Percentiles rank a stretch among this genome's conserved stretches.
Evolutionary conservation across 2,113 vertebrate genomes (phyloP).

Genomic region (Brachyhypopomus gauderio): DNA sequence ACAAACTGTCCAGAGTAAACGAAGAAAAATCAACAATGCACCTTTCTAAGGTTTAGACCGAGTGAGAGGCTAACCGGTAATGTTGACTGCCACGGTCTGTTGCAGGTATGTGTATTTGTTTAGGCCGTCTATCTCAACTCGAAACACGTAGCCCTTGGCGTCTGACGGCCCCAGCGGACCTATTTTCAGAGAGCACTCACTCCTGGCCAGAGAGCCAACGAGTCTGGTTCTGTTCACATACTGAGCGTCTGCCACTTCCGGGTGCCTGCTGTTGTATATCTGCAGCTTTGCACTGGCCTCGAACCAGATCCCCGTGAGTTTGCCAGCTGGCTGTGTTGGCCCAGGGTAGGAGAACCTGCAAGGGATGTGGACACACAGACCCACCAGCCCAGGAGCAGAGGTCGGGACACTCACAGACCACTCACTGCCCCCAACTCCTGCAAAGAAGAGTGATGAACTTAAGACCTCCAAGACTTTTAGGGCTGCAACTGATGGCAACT

Average conservation of each 20-base stretch:
- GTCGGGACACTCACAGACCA: background rate
- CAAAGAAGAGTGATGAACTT: background rate
- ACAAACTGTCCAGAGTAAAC: no score
- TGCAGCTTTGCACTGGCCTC: background rate
- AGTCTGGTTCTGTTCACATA: slow-evolving; percentile 3
- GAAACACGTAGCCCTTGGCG: background rate
- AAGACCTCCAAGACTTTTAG: background rate
- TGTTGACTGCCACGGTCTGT: background rate
- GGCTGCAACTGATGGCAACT: no score
- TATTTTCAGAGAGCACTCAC: background rate
- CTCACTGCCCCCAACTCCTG: background rate
- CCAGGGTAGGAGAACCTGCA: background rate
- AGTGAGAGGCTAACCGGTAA: background rate
- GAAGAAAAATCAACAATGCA: no score
- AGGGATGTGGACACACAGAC: background rate
- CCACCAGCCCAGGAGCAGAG: background rate
- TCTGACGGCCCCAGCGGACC: background rate
- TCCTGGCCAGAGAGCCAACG: background rate
- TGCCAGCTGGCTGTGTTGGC: background rate
- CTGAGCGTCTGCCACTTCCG: background rate
- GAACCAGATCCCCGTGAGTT: background rate
- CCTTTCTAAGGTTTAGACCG: no score
- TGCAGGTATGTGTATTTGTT: background rate
- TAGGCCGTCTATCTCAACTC: background rate
- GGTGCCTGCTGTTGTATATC: background rate